A percentile compares a stretch with the other conserved stretches of the same genome.
Evolutionary conservation across 2,113 vertebrate species (phyloP).

Genomic region (Gopherus flavomarginatus): DNA sequence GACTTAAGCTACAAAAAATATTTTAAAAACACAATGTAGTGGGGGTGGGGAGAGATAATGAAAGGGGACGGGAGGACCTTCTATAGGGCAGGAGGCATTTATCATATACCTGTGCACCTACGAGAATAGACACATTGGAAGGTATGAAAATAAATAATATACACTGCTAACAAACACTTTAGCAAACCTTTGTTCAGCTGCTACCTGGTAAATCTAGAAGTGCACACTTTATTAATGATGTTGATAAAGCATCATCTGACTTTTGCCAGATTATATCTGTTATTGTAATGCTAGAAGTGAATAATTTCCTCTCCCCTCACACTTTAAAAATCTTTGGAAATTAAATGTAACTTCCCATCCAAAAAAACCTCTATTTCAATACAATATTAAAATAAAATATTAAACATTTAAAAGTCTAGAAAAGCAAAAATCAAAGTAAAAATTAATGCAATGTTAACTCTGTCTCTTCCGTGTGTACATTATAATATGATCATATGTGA

Average conservation of each 20-base stretch:
- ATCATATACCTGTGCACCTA: background rate
- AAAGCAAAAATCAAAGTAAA: background rate
- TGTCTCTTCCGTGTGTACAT: background rate
- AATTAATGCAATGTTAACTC: background rate
- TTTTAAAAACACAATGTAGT: background rate
- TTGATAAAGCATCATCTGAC: background rate
- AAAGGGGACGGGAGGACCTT: background rate
- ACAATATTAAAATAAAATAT: background rate
- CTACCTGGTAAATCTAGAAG: background rate
- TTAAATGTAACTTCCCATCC: background rate
- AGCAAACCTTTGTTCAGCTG: background rate
- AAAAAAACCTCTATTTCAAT: too few species aligned
- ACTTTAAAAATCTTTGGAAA: background rate
- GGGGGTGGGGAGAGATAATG: background rate
- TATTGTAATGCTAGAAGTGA: background rate
- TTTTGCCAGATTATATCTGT: background rate
- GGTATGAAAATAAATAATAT: background rate
- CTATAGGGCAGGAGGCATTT: background rate
- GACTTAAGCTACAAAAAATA: background rate
- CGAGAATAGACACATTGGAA: background rate
- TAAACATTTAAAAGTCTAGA: background rate
- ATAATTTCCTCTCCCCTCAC: background rate
- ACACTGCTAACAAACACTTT: background rate
- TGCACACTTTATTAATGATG: background rate
- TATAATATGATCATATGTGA: background rate